These are phyloP conservation scores for Anguilla obscura DNA, from an alignment of 2,797 vertebrate genomes.

Conservation along the genomic window DNA sequence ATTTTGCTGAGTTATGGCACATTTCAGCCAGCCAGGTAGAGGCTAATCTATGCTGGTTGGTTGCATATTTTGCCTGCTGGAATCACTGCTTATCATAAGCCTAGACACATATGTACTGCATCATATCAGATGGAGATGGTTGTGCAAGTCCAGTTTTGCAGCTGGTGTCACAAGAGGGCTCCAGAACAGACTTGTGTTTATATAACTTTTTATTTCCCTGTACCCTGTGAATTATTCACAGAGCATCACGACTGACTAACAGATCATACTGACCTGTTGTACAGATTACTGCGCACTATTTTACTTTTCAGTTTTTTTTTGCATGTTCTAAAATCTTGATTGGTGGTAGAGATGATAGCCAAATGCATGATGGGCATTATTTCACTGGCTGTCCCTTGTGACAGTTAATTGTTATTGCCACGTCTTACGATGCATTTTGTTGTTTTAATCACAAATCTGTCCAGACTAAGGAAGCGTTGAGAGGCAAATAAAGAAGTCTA, in stretches of 20 bases:
- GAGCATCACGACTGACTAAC: not conserved
- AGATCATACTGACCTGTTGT: not conserved
- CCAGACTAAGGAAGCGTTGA: too few relatives aligned
- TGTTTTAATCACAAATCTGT: not conserved
- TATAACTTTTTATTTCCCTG: not conserved
- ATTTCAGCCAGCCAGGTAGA: not conserved
- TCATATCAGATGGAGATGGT: not conserved
- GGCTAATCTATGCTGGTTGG: not conserved
- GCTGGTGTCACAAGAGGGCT: conserved; percentile 16
- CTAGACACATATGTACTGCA: not conserved
- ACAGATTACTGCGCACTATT: not conserved
- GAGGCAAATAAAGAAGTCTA: not conserved
- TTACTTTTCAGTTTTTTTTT: not conserved
- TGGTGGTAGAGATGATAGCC: not conserved
- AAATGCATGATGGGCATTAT: not conserved
- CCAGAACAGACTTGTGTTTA: not conserved
- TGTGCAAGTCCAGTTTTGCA: not conserved
- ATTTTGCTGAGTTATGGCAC: too few relatives aligned
- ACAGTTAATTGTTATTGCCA: not conserved
- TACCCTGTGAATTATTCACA: not conserved
- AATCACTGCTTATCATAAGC: not conserved
- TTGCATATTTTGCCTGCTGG: not conserved
- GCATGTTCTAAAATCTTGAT: not conserved
- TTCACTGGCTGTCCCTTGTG: not conserved
- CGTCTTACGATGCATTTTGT: not conserved